Evolutionary conservation across 2,888 invertebrate genomes (phyloP).

Genomic region (Phengaris arion): DNA sequence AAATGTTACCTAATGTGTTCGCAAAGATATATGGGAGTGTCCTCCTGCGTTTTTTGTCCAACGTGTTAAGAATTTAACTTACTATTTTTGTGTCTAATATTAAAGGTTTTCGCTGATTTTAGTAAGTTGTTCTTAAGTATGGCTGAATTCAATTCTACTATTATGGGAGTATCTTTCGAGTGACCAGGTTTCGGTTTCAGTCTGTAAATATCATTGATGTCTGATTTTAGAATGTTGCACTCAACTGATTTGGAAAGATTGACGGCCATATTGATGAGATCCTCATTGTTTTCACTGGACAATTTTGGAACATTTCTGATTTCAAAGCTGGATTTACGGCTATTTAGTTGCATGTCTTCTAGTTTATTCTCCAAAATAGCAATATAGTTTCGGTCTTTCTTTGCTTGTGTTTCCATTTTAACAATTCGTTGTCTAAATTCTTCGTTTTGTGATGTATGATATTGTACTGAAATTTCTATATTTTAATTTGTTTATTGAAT

Average conservation of each 20-base stretch:
- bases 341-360: slow-evolving; percentile 32
- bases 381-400: slow-evolving; percentile 34
- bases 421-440: slow-evolving; percentile 32
- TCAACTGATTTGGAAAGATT: slow-evolving; percentile 17
- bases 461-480: background rate
- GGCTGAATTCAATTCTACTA: too few relatives aligned
- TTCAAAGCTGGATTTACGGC: slow-evolving; percentile 34
- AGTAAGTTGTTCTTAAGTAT: too few relatives aligned
- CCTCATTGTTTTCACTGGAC: slow-evolving; percentile 31
- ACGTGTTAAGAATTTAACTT: slow-evolving; percentile 35
- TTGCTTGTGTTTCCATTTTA: background rate
- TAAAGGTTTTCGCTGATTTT: slow-evolving; percentile 34
- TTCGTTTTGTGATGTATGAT: slow-evolving; percentile 30
- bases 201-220: too few relatives aligned
- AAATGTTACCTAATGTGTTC: background rate
- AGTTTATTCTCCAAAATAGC: slow-evolving; percentile 34
- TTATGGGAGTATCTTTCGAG: too few relatives aligned
- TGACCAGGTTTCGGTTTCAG: slow-evolving; percentile 2
- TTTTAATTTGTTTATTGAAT: background rate
- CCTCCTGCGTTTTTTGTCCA: slow-evolving; percentile 29
- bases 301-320: slow-evolving; percentile 37
- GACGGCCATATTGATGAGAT: slow-evolving; percentile 33
- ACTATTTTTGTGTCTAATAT: slow-evolving; percentile 31
- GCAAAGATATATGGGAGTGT: slow-evolving; percentile 33
- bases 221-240: too few relatives aligned